Percentiles rank a stretch among this genome's conserved stretches.
Evolutionary conservation across 1,140 invertebrate genomes (phyloP).

Genomic region (Colletes gigas): DNA sequence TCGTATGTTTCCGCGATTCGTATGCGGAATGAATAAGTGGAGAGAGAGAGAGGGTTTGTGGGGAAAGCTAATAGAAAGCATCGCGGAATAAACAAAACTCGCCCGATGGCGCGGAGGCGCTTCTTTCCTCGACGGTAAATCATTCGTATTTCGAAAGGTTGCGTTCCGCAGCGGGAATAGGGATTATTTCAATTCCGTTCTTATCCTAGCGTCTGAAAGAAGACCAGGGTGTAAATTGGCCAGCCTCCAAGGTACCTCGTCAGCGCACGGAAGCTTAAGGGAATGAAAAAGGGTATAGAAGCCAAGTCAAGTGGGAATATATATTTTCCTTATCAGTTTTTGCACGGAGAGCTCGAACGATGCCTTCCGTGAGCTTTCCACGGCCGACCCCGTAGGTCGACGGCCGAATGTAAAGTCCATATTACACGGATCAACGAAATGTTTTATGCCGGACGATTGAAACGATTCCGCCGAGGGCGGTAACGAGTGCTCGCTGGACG

Average conservation of each 20-base stretch:
- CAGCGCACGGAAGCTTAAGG: constrained; percentile 47
- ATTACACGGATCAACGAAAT: constrained; percentile 43
- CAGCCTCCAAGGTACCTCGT: constrained; percentile 58
- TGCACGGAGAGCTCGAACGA: constrained; percentile 33
- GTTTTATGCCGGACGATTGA: constrained; percentile 26
- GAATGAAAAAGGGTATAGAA: constrained; percentile 21
- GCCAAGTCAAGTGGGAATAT: constrained; percentile 56
- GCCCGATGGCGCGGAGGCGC: neutral
- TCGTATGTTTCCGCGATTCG: neutral
- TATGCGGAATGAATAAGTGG: neutral
- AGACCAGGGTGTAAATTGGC: constrained; percentile 59
- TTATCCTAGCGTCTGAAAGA: constrained; percentile 42
- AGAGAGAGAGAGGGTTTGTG: neutral
- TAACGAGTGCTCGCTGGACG: too few relatives aligned
- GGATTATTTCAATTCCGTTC: constrained; percentile 50
- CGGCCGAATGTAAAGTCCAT: constrained; percentile 52
- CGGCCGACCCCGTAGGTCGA: neutral
- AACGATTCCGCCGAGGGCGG: neutral
- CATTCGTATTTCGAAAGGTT: neutral
- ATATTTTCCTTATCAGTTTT: constrained; percentile 65
- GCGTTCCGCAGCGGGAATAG: constrained; percentile 11
- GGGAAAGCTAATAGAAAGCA: neutral
- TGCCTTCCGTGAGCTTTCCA: constrained; percentile 9
- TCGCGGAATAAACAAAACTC: neutral
- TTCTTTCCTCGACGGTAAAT: neutral